phyloP scores from a whole-genome alignment of 2,113 vertebrate genomes.

The Myotis lucifugus region DNA sequence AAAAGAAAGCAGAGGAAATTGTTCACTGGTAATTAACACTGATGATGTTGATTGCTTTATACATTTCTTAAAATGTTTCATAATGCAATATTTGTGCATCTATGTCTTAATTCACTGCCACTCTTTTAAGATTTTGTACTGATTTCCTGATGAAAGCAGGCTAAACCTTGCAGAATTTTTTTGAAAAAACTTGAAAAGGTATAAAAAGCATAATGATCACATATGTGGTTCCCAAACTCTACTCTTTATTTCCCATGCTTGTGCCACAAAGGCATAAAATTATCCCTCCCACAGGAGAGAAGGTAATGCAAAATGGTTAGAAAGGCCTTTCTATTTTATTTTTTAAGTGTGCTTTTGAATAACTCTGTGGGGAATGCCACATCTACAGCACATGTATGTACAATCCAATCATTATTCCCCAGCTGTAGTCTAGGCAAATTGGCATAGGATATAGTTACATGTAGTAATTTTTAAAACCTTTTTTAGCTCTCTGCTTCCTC shows the following conservation, averaged over 20 bases:
- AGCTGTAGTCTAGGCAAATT: background rate
- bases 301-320: background rate
- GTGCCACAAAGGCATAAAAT: background rate
- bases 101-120: background rate
- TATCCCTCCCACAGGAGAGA: background rate
- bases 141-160: background rate
- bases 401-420: background rate
- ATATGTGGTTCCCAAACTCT: background rate
- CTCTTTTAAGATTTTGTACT: background rate
- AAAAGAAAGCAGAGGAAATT: background rate
- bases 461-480: background rate
- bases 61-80: background rate
- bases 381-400: background rate
- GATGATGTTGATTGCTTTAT: background rate
- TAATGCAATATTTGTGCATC: background rate
- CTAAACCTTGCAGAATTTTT: background rate
- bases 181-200: background rate
- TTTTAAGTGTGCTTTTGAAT: background rate
- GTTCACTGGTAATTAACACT: background rate
- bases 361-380: background rate
- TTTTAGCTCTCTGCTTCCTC: background rate
- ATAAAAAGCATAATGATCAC: background rate
- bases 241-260: background rate
- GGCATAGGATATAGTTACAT: background rate
- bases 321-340: background rate